Evolutionary conservation across 2,888 invertebrate genomes (phyloP).

Genomic region (Cephus rjabovi): DNA sequence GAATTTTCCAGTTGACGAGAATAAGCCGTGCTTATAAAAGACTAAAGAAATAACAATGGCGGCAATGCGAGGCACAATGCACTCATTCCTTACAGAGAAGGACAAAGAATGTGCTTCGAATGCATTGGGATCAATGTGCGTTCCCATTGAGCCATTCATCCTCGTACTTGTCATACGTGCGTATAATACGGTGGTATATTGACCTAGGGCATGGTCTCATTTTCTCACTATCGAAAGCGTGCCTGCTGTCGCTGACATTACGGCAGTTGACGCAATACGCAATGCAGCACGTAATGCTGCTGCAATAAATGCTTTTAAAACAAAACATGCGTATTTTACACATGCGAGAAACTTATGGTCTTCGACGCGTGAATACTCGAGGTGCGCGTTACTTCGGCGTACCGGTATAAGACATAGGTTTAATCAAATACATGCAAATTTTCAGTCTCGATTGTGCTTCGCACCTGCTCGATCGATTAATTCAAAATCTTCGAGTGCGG

Average conservation of each 20-base stretch:
- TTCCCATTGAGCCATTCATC: not conserved
- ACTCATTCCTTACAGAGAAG: not conserved
- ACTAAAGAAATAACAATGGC: not conserved
- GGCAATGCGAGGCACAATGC: not conserved
- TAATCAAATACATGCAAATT: not conserved
- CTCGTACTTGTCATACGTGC: not conserved
- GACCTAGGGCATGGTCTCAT: conserved; percentile 35
- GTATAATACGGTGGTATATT: conserved; percentile 18
- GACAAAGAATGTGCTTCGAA: not conserved
- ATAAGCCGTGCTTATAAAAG: not conserved
- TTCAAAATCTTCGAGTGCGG: not conserved
- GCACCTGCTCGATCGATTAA: not conserved
- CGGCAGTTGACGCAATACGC: not conserved
- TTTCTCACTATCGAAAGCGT: not conserved
- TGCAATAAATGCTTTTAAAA: not conserved
- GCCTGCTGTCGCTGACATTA: not conserved
- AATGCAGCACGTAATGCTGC: not conserved
- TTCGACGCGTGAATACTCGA: not conserved
- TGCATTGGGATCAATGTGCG: not conserved
- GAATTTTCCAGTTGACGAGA: not conserved
- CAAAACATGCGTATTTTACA: not conserved
- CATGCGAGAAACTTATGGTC: not conserved
- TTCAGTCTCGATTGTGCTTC: not conserved
- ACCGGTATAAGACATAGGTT: not conserved
- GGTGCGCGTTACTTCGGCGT: not conserved